These are phyloP conservation scores for Ips nitidus DNA, from an alignment of 1,140 invertebrate genomes.

Conservation along the genomic window DNA sequence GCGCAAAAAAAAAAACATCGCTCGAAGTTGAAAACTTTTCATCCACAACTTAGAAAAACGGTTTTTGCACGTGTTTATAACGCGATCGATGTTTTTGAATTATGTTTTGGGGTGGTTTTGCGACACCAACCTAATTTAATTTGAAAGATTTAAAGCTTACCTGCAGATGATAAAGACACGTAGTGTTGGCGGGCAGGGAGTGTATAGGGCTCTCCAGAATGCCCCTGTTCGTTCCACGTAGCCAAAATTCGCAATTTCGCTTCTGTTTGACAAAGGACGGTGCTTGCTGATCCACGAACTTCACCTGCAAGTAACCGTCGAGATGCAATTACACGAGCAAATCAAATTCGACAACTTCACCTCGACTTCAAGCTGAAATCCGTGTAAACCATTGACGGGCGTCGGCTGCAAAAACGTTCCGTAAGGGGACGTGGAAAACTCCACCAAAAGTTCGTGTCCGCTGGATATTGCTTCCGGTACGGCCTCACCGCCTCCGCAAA, in stretches of 20 bases:
- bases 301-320: conserved; percentile 59
- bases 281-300: conserved; percentile 78
- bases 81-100: no score
- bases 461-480: conserved; percentile 81
- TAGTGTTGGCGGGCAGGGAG: conserved; percentile 81
- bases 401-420: conserved; percentile 81
- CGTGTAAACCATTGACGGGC: conserved; percentile 75
- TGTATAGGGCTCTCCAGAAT: conserved; percentile 78
- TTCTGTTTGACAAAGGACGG: conserved; percentile 79
- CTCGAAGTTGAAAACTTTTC: neutral
- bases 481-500: conserved; percentile 82
- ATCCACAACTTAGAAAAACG: no score
- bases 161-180: conserved; percentile 83
- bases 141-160: neutral
- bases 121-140: no score
- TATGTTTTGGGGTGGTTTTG: no score
- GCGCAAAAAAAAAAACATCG: conserved; percentile 4
- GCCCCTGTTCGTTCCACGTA: conserved; percentile 75
- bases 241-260: conserved; percentile 82
- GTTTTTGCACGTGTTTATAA: no score
- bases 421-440: conserved; percentile 87
- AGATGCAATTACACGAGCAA: neutral
- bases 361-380: conserved; percentile 85
- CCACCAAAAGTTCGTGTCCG: conserved; percentile 81
- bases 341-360: conserved; percentile 55